Conservation (phyloP, 2,113 vertebrate species). For the Phalacrocorax carbo region DNA sequence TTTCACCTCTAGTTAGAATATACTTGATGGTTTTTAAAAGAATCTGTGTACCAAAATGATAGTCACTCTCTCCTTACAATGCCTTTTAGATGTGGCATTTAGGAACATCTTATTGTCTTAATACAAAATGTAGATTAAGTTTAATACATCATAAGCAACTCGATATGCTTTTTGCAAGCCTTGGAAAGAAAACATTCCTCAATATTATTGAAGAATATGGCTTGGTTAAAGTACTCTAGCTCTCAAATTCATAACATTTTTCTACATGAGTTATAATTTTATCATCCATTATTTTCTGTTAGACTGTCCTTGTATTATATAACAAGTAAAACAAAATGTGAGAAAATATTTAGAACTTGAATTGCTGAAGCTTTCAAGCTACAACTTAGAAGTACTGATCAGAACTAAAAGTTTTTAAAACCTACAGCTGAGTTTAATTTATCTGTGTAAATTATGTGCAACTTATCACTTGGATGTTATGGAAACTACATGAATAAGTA, state of each 20-base stretch:
- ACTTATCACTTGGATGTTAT: neutral
- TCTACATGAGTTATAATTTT: neutral
- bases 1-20: neutral
- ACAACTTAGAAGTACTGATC: neutral
- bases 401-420: neutral
- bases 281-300: neutral
- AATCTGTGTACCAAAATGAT: neutral
- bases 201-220: neutral
- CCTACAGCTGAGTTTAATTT: slow-evolving; percentile 5
- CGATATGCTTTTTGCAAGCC: neutral
- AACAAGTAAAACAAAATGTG: neutral
- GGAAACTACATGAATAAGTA: slow-evolving; percentile 28
- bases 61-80: neutral
- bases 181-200: neutral
- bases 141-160: neutral
- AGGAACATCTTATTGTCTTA: neutral
- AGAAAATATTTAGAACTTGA: neutral
- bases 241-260: neutral
- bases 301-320: neutral
- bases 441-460: neutral
- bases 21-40: neutral
- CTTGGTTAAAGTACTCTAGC: neutral
- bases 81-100: neutral
- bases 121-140: neutral
- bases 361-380: neutral